These are phyloP conservation scores for Bibio marci DNA, from an alignment of 2,888 invertebrate species.

Conservation along the genomic window DNA sequence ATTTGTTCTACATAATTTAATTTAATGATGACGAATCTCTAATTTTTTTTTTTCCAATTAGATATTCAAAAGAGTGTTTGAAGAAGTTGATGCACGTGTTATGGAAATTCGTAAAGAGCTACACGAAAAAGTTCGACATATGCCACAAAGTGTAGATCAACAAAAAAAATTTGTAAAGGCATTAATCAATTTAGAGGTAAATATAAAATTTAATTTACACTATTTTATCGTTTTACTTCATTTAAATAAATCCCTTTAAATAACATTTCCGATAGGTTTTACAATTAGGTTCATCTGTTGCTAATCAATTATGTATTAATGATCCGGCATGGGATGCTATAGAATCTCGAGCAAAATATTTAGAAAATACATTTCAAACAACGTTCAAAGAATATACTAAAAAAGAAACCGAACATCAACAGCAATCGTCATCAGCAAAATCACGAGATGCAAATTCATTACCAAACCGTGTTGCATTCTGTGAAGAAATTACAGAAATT, in stretches of 20 bases:
- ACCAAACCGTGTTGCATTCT: conserved; percentile 55
- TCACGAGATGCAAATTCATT: conserved; percentile 18
- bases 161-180: conserved; percentile 83
- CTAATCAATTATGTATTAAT: conserved; percentile 32
- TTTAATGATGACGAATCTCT: background rate
- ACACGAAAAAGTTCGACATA: conserved; percentile 65
- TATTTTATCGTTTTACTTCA: no score
- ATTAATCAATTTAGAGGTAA: conserved; percentile 54
- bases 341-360: conserved; percentile 62
- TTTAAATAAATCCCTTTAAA: no score
- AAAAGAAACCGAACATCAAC: conserved; percentile 22
- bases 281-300: conserved; percentile 20
- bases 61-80: conserved; percentile 73
- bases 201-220: background rate
- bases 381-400: conserved; percentile 24
- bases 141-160: conserved; percentile 85
- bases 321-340: conserved; percentile 98
- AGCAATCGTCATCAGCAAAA: conserved; percentile 15
- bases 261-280: background rate
- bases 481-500: conserved; percentile 61
- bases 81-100: conserved; percentile 83
- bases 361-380: conserved; percentile 31
- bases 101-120: conserved; percentile 63
- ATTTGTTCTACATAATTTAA: background rate
- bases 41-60: conserved; percentile 22